phyloP scores from a whole-genome alignment of 2,888 invertebrate genomes.

The Isotomurus palustris region DNA sequence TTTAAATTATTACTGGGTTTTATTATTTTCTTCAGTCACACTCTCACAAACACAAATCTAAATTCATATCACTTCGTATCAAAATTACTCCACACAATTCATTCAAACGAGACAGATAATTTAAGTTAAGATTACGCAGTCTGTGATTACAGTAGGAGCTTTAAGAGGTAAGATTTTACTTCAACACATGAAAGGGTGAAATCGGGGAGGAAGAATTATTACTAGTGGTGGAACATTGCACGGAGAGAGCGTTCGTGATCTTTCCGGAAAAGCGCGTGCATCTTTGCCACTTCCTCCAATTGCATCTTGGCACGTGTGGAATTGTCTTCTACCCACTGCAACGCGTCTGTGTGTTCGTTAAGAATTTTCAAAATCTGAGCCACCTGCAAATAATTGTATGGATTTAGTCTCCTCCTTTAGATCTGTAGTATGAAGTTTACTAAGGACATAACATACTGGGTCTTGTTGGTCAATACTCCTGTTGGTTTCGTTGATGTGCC shows the following conservation, averaged over 20 bases:
- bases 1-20: no score
- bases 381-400: conserved; percentile 64
- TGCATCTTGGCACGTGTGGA: conserved; percentile 71
- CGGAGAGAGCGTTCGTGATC: conserved; percentile 69
- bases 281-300: conserved; percentile 74
- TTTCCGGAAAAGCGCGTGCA: conserved; percentile 62
- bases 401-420: not conserved
- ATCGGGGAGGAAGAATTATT: no score
- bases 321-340: conserved; percentile 90
- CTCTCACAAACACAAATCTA: no score
- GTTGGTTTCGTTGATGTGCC: conserved; percentile 85
- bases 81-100: not conserved
- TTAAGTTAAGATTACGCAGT: not conserved
- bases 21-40: no score
- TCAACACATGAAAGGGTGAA: no score
- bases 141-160: not conserved
- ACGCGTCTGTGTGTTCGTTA: conserved; percentile 92
- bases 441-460: conserved; percentile 68
- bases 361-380: conserved; percentile 88
- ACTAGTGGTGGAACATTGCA: conserved; percentile 57
- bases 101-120: not conserved
- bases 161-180: no score
- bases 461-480: conserved; percentile 76
- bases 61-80: no score
- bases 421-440: not conserved